Conservation (phyloP, 2,888 invertebrate genomes). For the Chalcosyrphus nemorum region DNA sequence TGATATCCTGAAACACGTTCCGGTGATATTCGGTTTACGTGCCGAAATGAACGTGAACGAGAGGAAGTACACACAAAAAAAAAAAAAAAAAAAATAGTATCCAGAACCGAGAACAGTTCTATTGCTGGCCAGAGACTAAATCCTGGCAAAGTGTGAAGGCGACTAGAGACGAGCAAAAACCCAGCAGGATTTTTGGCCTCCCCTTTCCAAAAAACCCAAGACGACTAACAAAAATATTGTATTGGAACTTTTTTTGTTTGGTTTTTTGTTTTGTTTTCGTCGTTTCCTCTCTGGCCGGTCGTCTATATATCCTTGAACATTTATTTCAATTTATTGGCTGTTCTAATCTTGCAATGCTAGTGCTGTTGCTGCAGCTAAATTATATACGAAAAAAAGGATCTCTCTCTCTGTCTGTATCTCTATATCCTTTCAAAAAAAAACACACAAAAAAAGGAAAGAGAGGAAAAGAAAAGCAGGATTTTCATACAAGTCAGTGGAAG, state of each 20-base stretch:
- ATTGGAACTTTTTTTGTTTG: constrained; percentile 42
- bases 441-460: too few relatives aligned
- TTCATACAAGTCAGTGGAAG: constrained; percentile 55
- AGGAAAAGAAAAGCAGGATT: constrained; percentile 43
- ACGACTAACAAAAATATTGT: constrained; percentile 51
- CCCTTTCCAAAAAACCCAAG: neutral
- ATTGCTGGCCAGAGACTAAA: constrained; percentile 57
- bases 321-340: constrained; percentile 73
- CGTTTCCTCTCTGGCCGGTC: neutral
- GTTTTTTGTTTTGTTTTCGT: constrained; percentile 12
- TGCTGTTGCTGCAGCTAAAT: constrained; percentile 48
- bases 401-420: constrained; percentile 20
- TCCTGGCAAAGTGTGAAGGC: constrained; percentile 56
- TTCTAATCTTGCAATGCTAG: constrained; percentile 66
- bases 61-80: constrained; percentile 9
- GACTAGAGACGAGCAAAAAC: constrained; percentile 48
- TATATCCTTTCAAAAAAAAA: constrained; percentile 43
- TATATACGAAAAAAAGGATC: constrained; percentile 20
- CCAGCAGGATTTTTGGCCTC: constrained; percentile 57
- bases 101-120: constrained; percentile 24
- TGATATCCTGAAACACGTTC: constrained; percentile 72
- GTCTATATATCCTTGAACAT: constrained; percentile 63
- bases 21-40: constrained; percentile 73
- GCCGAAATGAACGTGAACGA: constrained; percentile 66
- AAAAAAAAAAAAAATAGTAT: constrained; percentile 1